Conservation (phyloP, 2,888 invertebrate genomes). For the Tenthredo scrophulariae region DNA sequence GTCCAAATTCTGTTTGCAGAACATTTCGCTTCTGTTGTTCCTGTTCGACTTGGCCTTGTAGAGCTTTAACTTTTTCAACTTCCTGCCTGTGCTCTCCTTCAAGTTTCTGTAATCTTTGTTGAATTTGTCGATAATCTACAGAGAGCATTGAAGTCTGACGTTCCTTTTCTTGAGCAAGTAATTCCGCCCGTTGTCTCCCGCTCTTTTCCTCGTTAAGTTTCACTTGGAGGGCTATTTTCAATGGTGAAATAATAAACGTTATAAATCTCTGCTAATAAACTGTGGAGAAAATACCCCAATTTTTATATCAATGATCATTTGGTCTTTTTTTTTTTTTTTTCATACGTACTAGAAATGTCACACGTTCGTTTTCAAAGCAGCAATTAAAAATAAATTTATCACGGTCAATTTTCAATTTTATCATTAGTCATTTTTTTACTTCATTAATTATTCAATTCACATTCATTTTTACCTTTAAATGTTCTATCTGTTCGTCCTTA, state of each 20-base stretch:
- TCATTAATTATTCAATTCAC: slow-evolving; percentile 65
- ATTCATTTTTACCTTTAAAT: slow-evolving; percentile 82
- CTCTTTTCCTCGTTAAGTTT: slow-evolving; percentile 95
- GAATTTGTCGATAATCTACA: slow-evolving; percentile 96
- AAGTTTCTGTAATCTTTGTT: slow-evolving; percentile 92
- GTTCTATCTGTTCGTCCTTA: slow-evolving; percentile 85
- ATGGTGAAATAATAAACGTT: background rate
- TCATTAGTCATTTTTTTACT: background rate
- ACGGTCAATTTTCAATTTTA: slow-evolving; percentile 55
- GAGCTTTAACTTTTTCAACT: slow-evolving; percentile 88
- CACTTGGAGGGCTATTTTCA: slow-evolving; percentile 88
- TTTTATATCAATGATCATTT: background rate
- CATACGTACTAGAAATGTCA: slow-evolving; percentile 43
- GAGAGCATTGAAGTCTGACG: slow-evolving; percentile 96
- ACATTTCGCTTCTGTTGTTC: slow-evolving; percentile 92
- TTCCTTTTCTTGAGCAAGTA: slow-evolving; percentile 94
- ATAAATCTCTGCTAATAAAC: background rate
- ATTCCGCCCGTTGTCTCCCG: slow-evolving; percentile 91
- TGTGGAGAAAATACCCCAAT: background rate
- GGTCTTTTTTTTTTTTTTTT: background rate
- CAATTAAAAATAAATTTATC: slow-evolving; percentile 57
- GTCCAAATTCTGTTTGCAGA: slow-evolving; percentile 89
- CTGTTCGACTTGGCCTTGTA: slow-evolving; percentile 94
- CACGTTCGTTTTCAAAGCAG: slow-evolving; percentile 37
- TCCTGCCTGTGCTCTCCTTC: slow-evolving; percentile 96